These are phyloP conservation scores for Mongoloraphidia duomilia DNA, from an alignment of 2,888 invertebrate species.

Conservation along the genomic window DNA sequence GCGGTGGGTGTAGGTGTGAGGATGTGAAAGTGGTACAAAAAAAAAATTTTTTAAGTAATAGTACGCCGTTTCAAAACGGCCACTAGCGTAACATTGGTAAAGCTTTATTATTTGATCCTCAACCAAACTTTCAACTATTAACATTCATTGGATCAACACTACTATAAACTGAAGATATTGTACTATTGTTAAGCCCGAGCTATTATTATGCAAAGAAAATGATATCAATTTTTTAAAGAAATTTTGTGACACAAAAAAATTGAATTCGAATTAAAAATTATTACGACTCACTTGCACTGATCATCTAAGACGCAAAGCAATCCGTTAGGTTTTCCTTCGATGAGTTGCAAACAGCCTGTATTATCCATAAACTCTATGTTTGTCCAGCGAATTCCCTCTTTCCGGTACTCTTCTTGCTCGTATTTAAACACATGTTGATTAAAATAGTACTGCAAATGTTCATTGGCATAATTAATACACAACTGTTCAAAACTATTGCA, in stretches of 20 bases:
- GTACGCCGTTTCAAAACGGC: no score
- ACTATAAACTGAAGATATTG: no score
- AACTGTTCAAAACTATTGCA: conserved; percentile 91
- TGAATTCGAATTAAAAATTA: neutral
- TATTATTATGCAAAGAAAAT: no score
- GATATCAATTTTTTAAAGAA: neutral
- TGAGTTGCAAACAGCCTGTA: conserved; percentile 83
- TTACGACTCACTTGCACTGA: conserved; percentile 75
- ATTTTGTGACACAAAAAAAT: neutral
- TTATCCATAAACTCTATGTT: conserved; percentile 94
- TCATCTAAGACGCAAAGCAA: conserved; percentile 84
- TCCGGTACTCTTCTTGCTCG: conserved; percentile 88
- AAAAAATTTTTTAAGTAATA: no score
- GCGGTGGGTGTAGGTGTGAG: no score
- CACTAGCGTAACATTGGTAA: no score
- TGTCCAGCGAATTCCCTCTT: conserved; percentile 89
- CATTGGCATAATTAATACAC: conserved; percentile 96
- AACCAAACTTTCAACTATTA: no score
- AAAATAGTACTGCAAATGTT: conserved; percentile 93
- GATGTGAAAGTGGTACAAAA: no score
- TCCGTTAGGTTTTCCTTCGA: conserved; percentile 82
- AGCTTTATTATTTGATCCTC: no score
- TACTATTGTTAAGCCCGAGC: no score
- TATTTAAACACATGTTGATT: conserved; percentile 98
- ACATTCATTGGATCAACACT: no score